These are phyloP conservation scores for Eulithis testata DNA, from an alignment of 2,888 invertebrate species.

Conservation along the genomic window DNA sequence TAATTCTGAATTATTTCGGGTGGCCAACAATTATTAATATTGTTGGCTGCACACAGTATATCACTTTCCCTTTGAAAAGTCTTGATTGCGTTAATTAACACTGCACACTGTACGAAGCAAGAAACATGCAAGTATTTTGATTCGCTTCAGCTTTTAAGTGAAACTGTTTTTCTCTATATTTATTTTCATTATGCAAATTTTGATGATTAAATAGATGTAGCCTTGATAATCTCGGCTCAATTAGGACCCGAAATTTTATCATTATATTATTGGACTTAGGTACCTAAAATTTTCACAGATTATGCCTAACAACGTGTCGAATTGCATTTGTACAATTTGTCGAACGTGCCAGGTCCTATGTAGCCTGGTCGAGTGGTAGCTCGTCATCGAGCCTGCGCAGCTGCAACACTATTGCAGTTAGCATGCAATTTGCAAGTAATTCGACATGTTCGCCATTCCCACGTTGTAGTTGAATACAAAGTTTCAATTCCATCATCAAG, in stretches of 20 bases:
- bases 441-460: conserved; percentile 28
- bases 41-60: conserved; percentile 6
- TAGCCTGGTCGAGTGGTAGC: conserved; percentile 7
- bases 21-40: conserved; percentile 16
- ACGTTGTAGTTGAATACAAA: conserved; percentile 18
- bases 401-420: conserved; percentile 21
- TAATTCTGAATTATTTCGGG: conserved; percentile 4
- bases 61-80: conserved; percentile 23
- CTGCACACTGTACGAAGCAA: conserved; percentile 10
- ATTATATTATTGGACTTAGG: too few species aligned
- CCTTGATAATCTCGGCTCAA: too few species aligned
- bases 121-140: conserved; percentile 9
- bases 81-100: conserved; percentile 20
- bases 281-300: too few species aligned
- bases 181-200: neutral
- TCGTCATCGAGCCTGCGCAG: conserved; percentile 20
- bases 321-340: conserved; percentile 14
- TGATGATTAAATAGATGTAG: too few species aligned
- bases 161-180: conserved; percentile 5
- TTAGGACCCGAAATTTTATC: too few species aligned
- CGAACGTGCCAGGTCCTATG: conserved; percentile 6
- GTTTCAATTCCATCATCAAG: too few species aligned
- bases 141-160: conserved; percentile 4
- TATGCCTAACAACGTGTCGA: conserved; percentile 1
- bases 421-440: conserved; percentile 30